phyloP scores from a whole-genome alignment of 2,888 invertebrate genomes.

The Nebria salina region DNA sequence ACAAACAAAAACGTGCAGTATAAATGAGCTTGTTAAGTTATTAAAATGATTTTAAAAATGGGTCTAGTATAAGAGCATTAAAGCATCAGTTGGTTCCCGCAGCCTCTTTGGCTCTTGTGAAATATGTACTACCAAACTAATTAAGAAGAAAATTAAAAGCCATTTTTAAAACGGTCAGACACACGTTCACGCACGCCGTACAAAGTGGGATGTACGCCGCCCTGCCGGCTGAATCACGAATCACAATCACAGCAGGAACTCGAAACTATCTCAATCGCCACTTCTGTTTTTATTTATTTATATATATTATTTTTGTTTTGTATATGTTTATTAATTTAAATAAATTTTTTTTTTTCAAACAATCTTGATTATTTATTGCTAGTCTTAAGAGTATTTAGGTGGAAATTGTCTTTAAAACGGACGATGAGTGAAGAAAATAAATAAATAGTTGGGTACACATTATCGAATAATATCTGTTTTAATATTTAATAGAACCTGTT shows the following conservation, averaged over 20 bases:
- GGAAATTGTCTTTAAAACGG: no score
- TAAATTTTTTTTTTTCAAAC: not conserved
- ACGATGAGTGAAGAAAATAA: slow-evolving; percentile 50
- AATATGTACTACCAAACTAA: slow-evolving; percentile 18
- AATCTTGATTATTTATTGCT: no score
- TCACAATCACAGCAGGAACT: slow-evolving; percentile 1
- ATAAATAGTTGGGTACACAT: slow-evolving; percentile 55
- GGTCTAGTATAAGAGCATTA: not conserved
- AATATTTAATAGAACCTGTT: slow-evolving; percentile 61
- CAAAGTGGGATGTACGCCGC: slow-evolving; percentile 7
- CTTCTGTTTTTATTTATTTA: slow-evolving; percentile 18
- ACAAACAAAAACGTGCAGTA: not conserved
- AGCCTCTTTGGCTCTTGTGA: slow-evolving; percentile 3
- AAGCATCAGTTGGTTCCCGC: not conserved
- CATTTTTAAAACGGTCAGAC: slow-evolving; percentile 20
- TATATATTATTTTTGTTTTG: not conserved
- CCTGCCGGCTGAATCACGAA: slow-evolving; percentile 2
- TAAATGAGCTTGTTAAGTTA: not conserved
- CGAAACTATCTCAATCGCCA: slow-evolving; percentile 16
- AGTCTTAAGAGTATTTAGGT: no score
- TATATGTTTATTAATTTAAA: not conserved
- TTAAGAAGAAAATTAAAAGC: slow-evolving; percentile 23
- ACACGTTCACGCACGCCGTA: not conserved
- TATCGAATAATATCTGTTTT: slow-evolving; percentile 59
- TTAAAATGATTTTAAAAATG: not conserved